A percentile compares a stretch with the other conserved stretches of the same genome.
Conservation (phyloP, 2,113 vertebrate genomes). For the Stegostoma tigrinum region DNA sequence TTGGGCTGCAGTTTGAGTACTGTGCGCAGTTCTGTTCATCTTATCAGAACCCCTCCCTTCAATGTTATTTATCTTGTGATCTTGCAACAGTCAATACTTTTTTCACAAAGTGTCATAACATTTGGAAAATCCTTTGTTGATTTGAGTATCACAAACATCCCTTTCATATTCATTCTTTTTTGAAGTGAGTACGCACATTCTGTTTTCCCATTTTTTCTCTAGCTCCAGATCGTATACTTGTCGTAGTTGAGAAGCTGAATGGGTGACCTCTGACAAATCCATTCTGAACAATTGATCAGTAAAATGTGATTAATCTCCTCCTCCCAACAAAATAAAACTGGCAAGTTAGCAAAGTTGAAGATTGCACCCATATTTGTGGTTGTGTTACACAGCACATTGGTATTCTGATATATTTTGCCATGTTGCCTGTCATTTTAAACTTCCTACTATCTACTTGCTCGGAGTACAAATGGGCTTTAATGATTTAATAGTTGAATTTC, state of each 20-base stretch:
- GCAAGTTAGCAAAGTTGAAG: not conserved
- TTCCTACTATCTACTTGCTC: not conserved
- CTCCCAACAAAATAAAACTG: not conserved
- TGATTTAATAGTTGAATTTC: not conserved
- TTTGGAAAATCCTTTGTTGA: not conserved
- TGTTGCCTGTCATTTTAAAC: not conserved
- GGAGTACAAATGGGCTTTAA: not conserved
- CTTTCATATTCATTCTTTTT: not conserved
- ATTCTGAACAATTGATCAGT: not conserved
- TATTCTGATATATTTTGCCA: not conserved
- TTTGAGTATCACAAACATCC: not conserved
- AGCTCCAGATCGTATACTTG: not conserved
- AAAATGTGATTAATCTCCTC: not conserved
- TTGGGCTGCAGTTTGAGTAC: no score
- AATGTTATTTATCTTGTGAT: not conserved
- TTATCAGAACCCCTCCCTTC: no score
- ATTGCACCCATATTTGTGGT: not conserved
- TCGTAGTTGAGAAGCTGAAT: not conserved
- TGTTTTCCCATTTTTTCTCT: not conserved
- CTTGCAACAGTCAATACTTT: not conserved
- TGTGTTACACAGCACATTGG: not conserved
- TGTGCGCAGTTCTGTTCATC: no score
- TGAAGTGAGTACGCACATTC: not conserved
- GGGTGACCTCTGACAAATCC: not conserved
- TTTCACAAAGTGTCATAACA: not conserved